Conservation (phyloP, 2,888 invertebrate species). For the Macrosiphum euphorbiae region DNA sequence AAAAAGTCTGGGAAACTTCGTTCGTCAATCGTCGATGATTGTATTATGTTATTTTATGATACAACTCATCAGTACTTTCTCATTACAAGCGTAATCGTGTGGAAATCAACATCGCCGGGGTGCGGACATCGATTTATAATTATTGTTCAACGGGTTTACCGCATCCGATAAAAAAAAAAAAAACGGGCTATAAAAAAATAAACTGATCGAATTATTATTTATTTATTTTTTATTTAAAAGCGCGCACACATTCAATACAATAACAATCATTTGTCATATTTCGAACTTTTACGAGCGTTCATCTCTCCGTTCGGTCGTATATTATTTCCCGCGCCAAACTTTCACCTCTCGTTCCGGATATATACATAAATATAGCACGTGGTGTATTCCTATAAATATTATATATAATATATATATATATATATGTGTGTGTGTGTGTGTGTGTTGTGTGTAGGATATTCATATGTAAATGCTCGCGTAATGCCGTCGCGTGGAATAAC, state of each 20-base stretch:
- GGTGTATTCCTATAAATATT: not conserved
- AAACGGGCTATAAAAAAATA: not conserved
- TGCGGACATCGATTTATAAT: not conserved
- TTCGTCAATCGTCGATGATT: not conserved
- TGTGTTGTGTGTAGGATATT: not conserved
- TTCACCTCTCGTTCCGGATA: conserved; percentile 19
- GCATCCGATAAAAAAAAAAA: not conserved
- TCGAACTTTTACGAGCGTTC: conserved; percentile 24
- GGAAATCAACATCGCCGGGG: not conserved
- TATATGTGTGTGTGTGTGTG: not conserved
- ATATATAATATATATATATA: not conserved
- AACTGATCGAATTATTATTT: not conserved
- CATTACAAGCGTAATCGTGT: not conserved
- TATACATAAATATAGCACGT: conserved; percentile 8
- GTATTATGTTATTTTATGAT: not conserved
- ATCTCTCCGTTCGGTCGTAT: conserved; percentile 6
- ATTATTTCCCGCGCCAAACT: conserved; percentile 6
- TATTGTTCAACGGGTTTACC: not conserved
- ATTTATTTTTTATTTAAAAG: conserved; percentile 9
- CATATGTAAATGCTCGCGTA: conserved; percentile 30
- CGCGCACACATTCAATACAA: not conserved
- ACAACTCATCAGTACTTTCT: not conserved
- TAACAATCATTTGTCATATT: conserved; percentile 28
- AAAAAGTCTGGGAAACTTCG: not conserved
- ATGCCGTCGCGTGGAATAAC: not conserved